Percentiles rank a stretch among this genome's conserved stretches.
phyloP scores from a whole-genome alignment of 64 coral and sea anemone species.

The Porites lutea region DNA sequence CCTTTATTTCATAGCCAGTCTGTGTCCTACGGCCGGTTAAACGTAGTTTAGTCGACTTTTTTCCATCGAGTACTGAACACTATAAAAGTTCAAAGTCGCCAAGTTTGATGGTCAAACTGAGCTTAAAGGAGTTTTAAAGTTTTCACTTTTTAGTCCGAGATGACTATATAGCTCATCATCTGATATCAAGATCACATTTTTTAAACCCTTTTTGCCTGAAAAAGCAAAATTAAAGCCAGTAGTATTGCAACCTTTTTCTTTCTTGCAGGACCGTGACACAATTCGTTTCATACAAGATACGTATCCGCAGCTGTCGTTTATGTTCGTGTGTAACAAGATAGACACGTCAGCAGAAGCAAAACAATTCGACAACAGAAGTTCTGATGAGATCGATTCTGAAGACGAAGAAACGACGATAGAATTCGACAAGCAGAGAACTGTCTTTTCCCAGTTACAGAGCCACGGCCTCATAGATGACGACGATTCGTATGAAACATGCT shows the following conservation, averaged over 20 bases:
- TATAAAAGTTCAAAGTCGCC: too few relatives aligned
- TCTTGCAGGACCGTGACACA: slow-evolving; percentile 43
- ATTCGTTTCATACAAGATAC: slow-evolving; percentile 59
- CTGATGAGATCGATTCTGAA: not conserved
- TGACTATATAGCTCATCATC: too few relatives aligned
- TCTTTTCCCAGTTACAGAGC: not conserved
- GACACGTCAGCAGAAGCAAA: slow-evolving; percentile 3
- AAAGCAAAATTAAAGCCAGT: too few relatives aligned
- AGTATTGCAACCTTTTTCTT: not conserved
- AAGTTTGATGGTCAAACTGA: too few relatives aligned
- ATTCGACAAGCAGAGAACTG: slow-evolving; percentile 1
- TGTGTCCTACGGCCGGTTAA: too few relatives aligned
- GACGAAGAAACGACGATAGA: not conserved
- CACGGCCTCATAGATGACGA: not conserved
- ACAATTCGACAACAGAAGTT: not conserved
- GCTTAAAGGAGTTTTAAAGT: too few relatives aligned
- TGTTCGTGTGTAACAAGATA: slow-evolving; percentile 67
- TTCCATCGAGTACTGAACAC: too few relatives aligned
- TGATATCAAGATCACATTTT: too few relatives aligned
- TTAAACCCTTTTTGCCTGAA: too few relatives aligned
- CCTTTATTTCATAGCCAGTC: too few relatives aligned
- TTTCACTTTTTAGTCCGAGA: too few relatives aligned
- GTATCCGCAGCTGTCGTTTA: slow-evolving; percentile 51
- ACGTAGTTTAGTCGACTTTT: too few relatives aligned
- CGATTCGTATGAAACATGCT: not conserved